A percentile compares a stretch with the other conserved stretches of the same genome.
Conservation (phyloP, 2,797 vertebrate species). For the Sebastes alutus region DNA sequence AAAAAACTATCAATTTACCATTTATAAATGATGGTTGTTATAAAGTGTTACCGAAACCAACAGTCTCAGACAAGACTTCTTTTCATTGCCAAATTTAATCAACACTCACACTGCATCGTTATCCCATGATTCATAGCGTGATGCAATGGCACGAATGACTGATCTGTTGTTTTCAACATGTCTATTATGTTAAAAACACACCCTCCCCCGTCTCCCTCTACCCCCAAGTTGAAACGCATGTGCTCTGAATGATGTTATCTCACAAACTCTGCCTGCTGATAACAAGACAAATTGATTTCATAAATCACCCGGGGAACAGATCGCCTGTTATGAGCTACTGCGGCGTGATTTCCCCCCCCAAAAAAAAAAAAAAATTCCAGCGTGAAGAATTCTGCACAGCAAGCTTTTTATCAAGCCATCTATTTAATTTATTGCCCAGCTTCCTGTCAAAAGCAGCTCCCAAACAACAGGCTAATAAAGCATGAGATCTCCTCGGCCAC, state of each 20-base stretch:
- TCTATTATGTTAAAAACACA: conserved; percentile 12
- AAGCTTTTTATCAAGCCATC: conserved; percentile 80
- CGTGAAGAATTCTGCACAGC: conserved; percentile 71
- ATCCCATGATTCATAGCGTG: conserved; percentile 34
- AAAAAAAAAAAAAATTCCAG: conserved; percentile 56
- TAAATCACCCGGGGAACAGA: conserved; percentile 79
- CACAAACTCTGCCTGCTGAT: conserved; percentile 71
- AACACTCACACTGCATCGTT: conserved; percentile 37
- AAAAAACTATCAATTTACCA: too few relatives aligned
- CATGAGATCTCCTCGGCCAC: conserved; percentile 62
- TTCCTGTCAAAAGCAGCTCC: conserved; percentile 75
- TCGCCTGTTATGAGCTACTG: conserved; percentile 66
- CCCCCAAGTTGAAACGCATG: conserved; percentile 59
- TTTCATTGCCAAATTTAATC: conserved; percentile 48
- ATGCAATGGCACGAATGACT: conserved; percentile 43
- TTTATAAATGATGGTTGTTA: too few relatives aligned
- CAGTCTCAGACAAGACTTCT: conserved; percentile 8
- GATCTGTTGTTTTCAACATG: conserved; percentile 43
- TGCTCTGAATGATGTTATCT: conserved; percentile 70
- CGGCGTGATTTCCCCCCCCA: conserved; percentile 51
- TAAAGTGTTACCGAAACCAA: not conserved
- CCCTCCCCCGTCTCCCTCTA: conserved; percentile 14
- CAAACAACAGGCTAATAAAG: conserved; percentile 77
- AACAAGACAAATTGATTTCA: conserved; percentile 83
- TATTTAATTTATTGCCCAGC: conserved; percentile 78